These are phyloP conservation scores for Actinia tenebrosa DNA, from an alignment of 64 coral and sea anemone genomes.

Conservation along the genomic window DNA sequence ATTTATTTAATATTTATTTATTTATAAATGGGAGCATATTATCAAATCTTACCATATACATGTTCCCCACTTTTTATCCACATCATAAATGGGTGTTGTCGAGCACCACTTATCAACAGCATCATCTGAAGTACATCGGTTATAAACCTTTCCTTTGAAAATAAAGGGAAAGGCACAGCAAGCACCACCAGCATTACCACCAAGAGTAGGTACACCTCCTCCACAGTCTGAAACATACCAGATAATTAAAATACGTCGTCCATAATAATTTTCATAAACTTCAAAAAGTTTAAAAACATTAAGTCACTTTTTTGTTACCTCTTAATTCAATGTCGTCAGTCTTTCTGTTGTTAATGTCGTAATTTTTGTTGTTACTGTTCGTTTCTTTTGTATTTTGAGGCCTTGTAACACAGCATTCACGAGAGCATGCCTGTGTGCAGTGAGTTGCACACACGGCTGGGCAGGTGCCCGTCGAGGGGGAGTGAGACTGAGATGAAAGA, in stretches of 20 bases:
- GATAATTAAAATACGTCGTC: neutral
- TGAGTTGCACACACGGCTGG: constrained; percentile 33
- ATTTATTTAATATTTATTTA: too few species aligned
- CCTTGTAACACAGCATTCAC: constrained; percentile 28
- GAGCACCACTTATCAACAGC: constrained; percentile 45
- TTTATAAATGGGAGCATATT: neutral
- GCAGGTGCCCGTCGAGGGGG: constrained; percentile 15
- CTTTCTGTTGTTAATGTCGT: neutral
- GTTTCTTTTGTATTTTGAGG: neutral
- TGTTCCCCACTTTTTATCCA: constrained; percentile 57
- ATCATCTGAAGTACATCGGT: constrained; percentile 36
- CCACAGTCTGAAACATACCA: constrained; percentile 50
- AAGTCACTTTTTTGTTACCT: neutral
- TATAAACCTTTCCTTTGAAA: constrained; percentile 38
- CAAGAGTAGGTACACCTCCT: constrained; percentile 30
- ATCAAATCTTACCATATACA: constrained; percentile 21
- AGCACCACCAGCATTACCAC: constrained; percentile 40
- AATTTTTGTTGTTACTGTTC: neutral
- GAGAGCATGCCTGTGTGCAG: constrained; percentile 33
- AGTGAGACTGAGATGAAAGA: neutral
- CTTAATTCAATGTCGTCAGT: neutral
- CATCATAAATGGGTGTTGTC: constrained; percentile 32
- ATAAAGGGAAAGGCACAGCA: constrained; percentile 64
- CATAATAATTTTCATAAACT: too few species aligned
- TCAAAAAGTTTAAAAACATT: too few species aligned